These are phyloP conservation scores for Nebria brevicollis DNA, from an alignment of 2,888 invertebrate genomes.

Conservation along the genomic window DNA sequence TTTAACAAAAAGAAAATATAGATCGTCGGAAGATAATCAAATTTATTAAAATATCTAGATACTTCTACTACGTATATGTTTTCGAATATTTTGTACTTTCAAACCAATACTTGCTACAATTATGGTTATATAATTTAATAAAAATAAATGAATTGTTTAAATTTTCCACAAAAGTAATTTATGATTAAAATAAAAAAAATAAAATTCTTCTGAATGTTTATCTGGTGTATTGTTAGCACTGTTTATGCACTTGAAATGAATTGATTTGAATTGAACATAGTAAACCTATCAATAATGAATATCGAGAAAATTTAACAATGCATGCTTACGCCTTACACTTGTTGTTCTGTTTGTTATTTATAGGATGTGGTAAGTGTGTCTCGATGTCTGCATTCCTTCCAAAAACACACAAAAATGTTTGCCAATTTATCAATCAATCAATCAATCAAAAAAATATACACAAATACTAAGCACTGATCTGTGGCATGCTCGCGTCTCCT, in stretches of 20 bases:
- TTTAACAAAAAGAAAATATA: too few relatives aligned
- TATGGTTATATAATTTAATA: too few relatives aligned
- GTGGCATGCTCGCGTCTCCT: slow-evolving; percentile 8
- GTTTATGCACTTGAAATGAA: background rate
- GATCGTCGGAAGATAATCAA: too few relatives aligned
- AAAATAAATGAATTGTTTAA: too few relatives aligned
- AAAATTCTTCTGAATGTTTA: background rate
- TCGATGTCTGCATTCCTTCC: slow-evolving; percentile 17
- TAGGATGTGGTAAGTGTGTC: slow-evolving; percentile 30
- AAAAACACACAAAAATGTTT: slow-evolving; percentile 14
- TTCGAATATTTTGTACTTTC: too few relatives aligned
- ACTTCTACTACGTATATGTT: too few relatives aligned
- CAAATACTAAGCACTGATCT: slow-evolving; percentile 5
- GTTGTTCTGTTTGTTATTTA: slow-evolving; percentile 17
- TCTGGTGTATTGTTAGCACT: background rate
- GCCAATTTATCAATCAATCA: slow-evolving; percentile 10
- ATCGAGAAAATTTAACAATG: background rate
- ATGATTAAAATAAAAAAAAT: background rate
- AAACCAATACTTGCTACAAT: too few relatives aligned
- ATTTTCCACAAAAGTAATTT: too few relatives aligned
- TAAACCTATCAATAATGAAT: background rate
- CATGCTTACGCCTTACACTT: slow-evolving; percentile 16
- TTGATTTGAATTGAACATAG: background rate
- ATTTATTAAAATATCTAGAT: too few relatives aligned
- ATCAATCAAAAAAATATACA: background rate